Percentiles rank a stretch among this genome's conserved stretches.
These are phyloP conservation scores for Baronia brevicornis DNA, from an alignment of 2,888 invertebrate genomes.

Conservation along the genomic window DNA sequence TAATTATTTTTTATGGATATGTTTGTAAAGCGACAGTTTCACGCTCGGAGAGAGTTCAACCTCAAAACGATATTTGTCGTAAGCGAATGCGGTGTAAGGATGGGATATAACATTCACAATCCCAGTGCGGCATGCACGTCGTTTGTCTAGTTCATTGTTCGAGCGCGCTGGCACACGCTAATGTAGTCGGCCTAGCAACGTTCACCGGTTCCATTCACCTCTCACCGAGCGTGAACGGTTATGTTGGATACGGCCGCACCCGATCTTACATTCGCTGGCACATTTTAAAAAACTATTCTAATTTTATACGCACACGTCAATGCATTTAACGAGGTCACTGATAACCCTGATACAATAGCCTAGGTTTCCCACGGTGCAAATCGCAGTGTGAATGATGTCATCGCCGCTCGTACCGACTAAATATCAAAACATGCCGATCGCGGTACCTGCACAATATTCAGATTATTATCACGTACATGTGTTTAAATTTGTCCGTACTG, in stretches of 20 bases:
- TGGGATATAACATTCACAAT: conserved; percentile 28
- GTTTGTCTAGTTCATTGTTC: conserved; percentile 69
- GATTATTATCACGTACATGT: conserved; percentile 13
- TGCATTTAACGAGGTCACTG: conserved; percentile 12
- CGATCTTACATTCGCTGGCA: conserved; percentile 20
- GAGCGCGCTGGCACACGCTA: conserved; percentile 62
- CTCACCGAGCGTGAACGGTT: conserved; percentile 68
- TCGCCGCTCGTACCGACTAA: conserved; percentile 16
- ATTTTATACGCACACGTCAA: conserved; percentile 18
- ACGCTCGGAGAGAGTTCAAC: neutral
- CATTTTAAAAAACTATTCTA: conserved; percentile 21
- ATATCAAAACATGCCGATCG: conserved; percentile 13
- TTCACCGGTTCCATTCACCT: conserved; percentile 69
- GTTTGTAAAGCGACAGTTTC: too few relatives aligned
- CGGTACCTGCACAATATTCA: conserved; percentile 9
- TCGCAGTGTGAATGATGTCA: conserved; percentile 17
- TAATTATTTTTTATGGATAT: too few relatives aligned
- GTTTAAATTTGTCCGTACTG: conserved; percentile 6
- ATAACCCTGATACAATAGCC: conserved; percentile 14
- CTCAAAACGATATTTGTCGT: conserved; percentile 5
- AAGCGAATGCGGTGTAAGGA: conserved; percentile 18
- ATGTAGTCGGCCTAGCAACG: conserved; percentile 67
- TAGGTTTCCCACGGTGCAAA: conserved; percentile 22
- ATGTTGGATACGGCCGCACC: conserved; percentile 27
- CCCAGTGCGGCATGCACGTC: conserved; percentile 46